Evolutionary conservation across 2,888 invertebrate genomes (phyloP).

Genomic region (Cataglyphis altisquamis): DNA sequence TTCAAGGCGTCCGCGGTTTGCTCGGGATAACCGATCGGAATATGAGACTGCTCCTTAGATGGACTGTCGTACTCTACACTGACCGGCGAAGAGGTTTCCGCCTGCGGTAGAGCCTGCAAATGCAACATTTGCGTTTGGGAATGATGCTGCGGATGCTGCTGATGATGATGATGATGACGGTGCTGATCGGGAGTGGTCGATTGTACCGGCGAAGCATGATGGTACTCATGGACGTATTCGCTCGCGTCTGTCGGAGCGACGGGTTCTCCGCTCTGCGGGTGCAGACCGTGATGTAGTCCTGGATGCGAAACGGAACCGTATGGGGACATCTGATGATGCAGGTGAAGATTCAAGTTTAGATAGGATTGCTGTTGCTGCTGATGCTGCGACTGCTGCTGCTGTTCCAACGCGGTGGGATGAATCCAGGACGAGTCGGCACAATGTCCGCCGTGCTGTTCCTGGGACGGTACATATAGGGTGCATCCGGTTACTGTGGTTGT

Average conservation of each 20-base stretch:
- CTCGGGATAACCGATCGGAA: conserved; percentile 72
- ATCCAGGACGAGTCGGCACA: conserved; percentile 78
- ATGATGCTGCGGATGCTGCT: conserved; percentile 66
- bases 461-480: conserved; percentile 81
- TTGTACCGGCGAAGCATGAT: conserved; percentile 74
- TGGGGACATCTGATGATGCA: conserved; percentile 84
- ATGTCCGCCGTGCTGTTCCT: conserved; percentile 78
- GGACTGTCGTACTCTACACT: conserved; percentile 78
- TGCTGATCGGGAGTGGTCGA: conserved; percentile 75
- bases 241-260: conserved; percentile 62
- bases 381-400: conserved; percentile 87
- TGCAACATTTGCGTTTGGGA: conserved; percentile 80
- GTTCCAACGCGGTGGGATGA: conserved; percentile 84
- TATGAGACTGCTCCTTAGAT: conserved; percentile 79
- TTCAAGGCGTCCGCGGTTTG: conserved; percentile 73
- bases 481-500: conserved; percentile 80
- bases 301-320: conserved; percentile 71
- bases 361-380: conserved; percentile 88
- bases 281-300: conserved; percentile 89
- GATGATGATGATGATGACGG: conserved; percentile 72
- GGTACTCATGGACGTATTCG: conserved; percentile 79
- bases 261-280: conserved; percentile 81
- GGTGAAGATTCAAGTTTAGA: conserved; percentile 83
- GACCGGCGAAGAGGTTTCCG: conserved; percentile 70
- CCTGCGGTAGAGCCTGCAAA: conserved; percentile 74